phyloP scores from a whole-genome alignment of 2,113 vertebrate genomes.

The Pogonocichla stellata region DNA sequence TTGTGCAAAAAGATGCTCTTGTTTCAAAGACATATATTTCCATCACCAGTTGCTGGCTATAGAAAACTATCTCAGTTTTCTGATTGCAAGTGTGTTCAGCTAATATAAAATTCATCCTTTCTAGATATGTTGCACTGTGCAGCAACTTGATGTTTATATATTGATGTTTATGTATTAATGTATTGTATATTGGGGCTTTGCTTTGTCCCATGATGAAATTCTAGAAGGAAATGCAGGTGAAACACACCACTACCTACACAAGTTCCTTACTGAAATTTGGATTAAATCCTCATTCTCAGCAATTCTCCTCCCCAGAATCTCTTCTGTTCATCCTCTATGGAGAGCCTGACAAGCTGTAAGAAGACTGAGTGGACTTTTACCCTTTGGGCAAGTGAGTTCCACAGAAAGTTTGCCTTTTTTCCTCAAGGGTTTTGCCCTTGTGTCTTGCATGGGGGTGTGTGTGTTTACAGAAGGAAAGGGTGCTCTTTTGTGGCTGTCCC shows the following conservation, averaged over 20 bases:
- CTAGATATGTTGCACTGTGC: background rate
- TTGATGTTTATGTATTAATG: background rate
- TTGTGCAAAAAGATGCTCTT: background rate
- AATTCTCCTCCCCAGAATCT: background rate
- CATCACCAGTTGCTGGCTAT: background rate
- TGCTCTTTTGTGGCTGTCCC: background rate
- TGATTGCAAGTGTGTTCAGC: background rate
- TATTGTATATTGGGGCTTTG: background rate
- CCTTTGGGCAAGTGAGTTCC: background rate
- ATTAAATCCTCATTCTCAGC: background rate
- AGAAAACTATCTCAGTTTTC: background rate
- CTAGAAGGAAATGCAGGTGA: background rate
- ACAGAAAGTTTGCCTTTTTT: background rate
- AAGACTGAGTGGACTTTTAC: background rate
- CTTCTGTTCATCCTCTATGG: background rate
- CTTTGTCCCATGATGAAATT: background rate
- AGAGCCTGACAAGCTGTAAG: background rate
- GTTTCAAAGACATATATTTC: background rate
- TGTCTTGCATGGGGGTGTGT: background rate
- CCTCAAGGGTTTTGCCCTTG: background rate
- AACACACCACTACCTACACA: background rate
- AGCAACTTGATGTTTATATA: background rate
- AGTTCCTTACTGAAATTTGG: background rate
- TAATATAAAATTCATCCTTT: background rate
- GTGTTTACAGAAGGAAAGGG: background rate